A percentile compares a stretch with the other conserved stretches of the same genome.
These are phyloP conservation scores for Tachystola acroxantha DNA, from an alignment of 2,888 invertebrate species.

Conservation along the genomic window DNA sequence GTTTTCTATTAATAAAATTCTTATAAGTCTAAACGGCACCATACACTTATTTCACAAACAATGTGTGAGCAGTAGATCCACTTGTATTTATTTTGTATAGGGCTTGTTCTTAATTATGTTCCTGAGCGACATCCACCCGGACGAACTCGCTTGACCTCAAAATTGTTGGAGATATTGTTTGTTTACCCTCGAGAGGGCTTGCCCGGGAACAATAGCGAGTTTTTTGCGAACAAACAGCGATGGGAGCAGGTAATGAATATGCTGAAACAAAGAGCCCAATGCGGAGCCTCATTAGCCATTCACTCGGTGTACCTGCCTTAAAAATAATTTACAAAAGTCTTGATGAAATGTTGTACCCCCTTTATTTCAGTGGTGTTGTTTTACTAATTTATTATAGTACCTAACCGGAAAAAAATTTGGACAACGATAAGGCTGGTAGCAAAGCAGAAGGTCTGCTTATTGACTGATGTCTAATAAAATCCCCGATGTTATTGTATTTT, in stretches of 20 bases:
- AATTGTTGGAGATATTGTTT: slow-evolving; percentile 64
- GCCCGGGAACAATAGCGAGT: slow-evolving; percentile 49
- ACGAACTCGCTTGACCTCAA: slow-evolving; percentile 58
- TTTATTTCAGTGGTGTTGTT: slow-evolving; percentile 35
- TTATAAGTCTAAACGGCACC: no score
- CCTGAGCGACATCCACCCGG: slow-evolving; percentile 34
- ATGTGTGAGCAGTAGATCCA: slow-evolving; percentile 6
- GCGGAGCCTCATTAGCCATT: slow-evolving; percentile 66
- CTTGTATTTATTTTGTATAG: slow-evolving; percentile 34
- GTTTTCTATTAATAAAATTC: no score
- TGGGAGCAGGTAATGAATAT: slow-evolving; percentile 69
- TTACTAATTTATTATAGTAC: no score
- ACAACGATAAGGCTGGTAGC: no score
- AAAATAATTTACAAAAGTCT: slow-evolving; percentile 67
- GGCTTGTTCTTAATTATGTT: slow-evolving; percentile 38
- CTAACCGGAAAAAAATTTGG: no score
- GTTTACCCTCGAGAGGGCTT: slow-evolving; percentile 47
- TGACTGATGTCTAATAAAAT: no score
- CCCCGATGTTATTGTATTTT: no score
- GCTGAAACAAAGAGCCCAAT: slow-evolving; percentile 63
- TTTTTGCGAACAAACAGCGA: slow-evolving; percentile 56
- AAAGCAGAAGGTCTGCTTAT: no score
- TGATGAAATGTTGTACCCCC: slow-evolving; percentile 51
- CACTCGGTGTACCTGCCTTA: slow-evolving; percentile 54
- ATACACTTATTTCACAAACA: no score